These are phyloP conservation scores for Glyptemys insculpta DNA, from an alignment of 2,797 vertebrate species.

Conservation along the genomic window DNA sequence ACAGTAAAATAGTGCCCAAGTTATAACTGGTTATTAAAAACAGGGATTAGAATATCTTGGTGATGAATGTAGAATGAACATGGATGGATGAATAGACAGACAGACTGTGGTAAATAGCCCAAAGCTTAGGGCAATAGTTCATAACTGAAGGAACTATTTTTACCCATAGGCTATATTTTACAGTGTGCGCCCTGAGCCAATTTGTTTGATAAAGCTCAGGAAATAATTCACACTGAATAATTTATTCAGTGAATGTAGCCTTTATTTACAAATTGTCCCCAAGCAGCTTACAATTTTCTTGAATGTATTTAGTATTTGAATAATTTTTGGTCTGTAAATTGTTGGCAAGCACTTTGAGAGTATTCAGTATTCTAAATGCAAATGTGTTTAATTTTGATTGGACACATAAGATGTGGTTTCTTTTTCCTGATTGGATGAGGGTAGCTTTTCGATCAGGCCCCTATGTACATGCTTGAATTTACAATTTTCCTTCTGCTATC, in stretches of 20 bases:
- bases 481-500: background rate
- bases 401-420: background rate
- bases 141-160: background rate
- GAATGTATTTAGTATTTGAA: background rate
- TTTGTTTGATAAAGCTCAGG: background rate
- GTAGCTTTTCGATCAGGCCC: background rate
- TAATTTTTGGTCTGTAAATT: background rate
- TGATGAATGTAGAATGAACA: background rate
- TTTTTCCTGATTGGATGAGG: background rate
- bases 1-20: background rate
- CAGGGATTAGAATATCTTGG: background rate
- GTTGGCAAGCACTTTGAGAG: background rate
- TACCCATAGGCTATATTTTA: background rate
- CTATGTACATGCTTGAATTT: background rate
- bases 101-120: fast-evolving
- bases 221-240: background rate
- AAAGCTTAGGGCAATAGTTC: background rate
- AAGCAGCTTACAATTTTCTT: background rate
- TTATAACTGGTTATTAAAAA: background rate
- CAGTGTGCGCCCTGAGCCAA: background rate
- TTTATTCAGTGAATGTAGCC: background rate
- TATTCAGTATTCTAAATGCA: background rate
- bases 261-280: background rate
- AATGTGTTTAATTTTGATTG: background rate
- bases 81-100: background rate